Conservation (phyloP, 2,113 vertebrate species). For the Aldabrachelys gigantea region DNA sequence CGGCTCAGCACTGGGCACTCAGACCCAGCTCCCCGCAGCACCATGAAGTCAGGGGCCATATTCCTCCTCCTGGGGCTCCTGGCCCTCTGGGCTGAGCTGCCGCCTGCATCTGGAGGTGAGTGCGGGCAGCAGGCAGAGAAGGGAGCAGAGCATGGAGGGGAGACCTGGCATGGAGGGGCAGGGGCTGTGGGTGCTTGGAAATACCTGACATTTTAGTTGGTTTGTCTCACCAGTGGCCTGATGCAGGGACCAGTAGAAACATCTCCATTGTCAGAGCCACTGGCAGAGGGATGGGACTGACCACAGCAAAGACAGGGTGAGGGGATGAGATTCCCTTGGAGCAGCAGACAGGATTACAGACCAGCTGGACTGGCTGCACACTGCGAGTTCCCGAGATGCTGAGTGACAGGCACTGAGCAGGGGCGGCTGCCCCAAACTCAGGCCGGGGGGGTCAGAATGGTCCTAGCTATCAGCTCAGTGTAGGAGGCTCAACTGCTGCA, state of each 20-base stretch:
- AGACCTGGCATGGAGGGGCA: not conserved
- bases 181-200: rapidly evolving
- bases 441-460: not conserved
- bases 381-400: not conserved
- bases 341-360: not conserved
- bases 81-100: not conserved
- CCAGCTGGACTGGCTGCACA: no score
- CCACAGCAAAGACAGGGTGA: rapidly evolving
- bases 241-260: not conserved
- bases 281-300: rapidly evolving
- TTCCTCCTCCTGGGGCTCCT: not conserved
- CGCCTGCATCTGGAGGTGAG: conserved; percentile 21
- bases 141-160: not conserved
- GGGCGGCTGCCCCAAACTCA: not conserved
- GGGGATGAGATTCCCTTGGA: not conserved
- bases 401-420: not conserved
- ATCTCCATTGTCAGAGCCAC: not conserved
- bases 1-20: not conserved
- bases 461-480: not conserved
- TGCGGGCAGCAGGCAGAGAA: not conserved
- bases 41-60: not conserved
- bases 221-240: rapidly evolving
- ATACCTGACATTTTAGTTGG: rapidly evolving
- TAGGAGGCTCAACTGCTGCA: not conserved
- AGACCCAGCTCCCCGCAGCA: not conserved